Base-by-base conservation (phyloP, 92 coral and sea anemone species). In the Micromussa lordhowensis region DNA sequence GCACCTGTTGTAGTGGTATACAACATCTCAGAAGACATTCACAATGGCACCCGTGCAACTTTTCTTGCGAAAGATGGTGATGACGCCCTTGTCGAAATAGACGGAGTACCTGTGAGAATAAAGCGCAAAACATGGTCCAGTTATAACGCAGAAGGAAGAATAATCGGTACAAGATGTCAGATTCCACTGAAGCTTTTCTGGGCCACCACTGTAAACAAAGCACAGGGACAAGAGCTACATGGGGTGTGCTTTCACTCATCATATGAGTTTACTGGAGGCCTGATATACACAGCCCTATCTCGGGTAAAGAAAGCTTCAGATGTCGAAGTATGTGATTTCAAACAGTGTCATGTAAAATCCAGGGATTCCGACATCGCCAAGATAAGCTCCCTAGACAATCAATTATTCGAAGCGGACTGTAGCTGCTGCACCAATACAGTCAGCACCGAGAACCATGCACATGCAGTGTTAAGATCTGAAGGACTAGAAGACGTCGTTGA, bases 191-290 rank as follows among this genome's bases (percentile, higher is more conserved):
- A 69, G 68, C 85, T 87, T 26, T 19, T 63, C 55, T 87, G 90
- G 90, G 85, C 85, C 4, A 3, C 79, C 3, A 87, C 90, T 9
- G 64, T 71, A 14, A 77, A 87, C 72, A 89, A 75, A 68, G 58
- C 88, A 26, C 88, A 89, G 75, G 92, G 92, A 44, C 88, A 83
- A 7, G 29, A 59, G n/a, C 49, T 80, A 16, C 26, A 21, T 2
- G 31, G 55, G 17, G 80, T 51, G 9, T 5, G 29, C 31, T 73
- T 87, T 24, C 91, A 87, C 34, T 68, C 80, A 1, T 38, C 80
- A 1, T 81, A 80, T 49, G 91, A 87, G 40, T 87, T 69, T 19
- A 87, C 91, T 21, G 86, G 86, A 16, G 86, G 86, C 1, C 81
- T 87, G 1, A 31, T 87, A 12, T 87, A 80, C 49, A 87, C 91